A percentile compares a stretch with the other conserved stretches of the same genome.
Conservation (phyloP, 2,888 invertebrate genomes). For the Limnephilus rhombicus region DNA sequence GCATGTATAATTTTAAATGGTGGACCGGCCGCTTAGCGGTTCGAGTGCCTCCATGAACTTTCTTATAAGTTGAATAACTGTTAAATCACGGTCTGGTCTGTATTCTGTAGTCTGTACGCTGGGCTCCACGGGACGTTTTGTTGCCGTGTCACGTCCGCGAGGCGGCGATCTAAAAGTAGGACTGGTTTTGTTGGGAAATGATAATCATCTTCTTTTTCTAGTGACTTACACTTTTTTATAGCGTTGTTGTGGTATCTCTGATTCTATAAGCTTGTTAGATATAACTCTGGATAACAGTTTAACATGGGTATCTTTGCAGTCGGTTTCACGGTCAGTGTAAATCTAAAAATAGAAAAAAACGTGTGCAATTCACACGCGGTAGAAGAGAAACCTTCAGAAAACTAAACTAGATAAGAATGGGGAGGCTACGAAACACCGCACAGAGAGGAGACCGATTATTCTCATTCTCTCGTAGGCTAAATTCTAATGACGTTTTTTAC, state of each 20-base stretch:
- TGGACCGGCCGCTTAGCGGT: conserved; percentile 24
- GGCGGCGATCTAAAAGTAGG: not conserved
- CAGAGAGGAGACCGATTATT: too few species aligned
- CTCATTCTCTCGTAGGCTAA: too few species aligned
- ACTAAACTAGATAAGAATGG: too few species aligned
- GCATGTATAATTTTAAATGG: not conserved
- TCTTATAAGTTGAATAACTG: conserved; percentile 12
- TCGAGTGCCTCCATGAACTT: conserved; percentile 6
- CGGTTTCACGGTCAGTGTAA: too few species aligned
- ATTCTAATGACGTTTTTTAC: too few species aligned
- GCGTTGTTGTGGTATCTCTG: too few species aligned
- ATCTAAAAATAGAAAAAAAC: too few species aligned
- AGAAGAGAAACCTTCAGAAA: too few species aligned
- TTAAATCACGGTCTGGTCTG: conserved; percentile 7
- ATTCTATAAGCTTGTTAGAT: not conserved
- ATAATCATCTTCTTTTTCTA: not conserved
- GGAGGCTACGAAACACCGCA: too few species aligned
- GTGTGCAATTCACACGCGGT: too few species aligned
- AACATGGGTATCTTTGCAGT: too few species aligned
- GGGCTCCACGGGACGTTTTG: not conserved
- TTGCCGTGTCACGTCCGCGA: conserved; percentile 2
- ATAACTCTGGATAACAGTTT: not conserved
- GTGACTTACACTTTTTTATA: not conserved
- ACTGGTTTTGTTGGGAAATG: not conserved
- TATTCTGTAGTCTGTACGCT: not conserved